Base-by-base conservation (phyloP, 2,797 vertebrate genomes). In the Buceros bicornis region DNA sequence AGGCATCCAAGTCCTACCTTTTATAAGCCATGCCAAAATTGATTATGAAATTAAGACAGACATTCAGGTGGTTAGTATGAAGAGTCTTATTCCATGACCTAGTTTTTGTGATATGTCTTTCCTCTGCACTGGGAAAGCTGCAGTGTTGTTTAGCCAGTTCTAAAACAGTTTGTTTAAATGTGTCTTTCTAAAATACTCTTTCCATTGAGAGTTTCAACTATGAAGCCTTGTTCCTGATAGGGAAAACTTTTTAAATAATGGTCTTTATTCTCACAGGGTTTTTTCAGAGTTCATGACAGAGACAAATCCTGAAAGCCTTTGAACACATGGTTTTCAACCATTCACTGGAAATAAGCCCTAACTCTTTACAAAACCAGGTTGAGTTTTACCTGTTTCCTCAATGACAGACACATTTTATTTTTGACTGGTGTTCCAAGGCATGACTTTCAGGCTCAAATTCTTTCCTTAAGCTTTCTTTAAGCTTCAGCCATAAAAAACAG, bases 341-440 rank as follows among this genome's bases (percentile, higher is more conserved):
- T 45, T 78, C 14, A 5, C 53, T 61, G 61, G 45, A 87, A 89
- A 87, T 22, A 31, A 42, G 13, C 56, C 29, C 40, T 6, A 26
- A 79, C 21, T 31, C 54, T 83, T 83, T 48, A 67, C 29, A 65
- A 47, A 76, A 50, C 0, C 7, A 26, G 48, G 22, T 56, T 35
- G 76, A 78, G 28, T 21, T 90, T 62, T 73, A 58, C 43, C 56
- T 74, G 45, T 70, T 77, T 94, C 43, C 79, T 70, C 71, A 66
- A 20, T 57, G 71, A 71, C 86, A 95, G 67, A 2, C 19, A n/a
- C 3, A 0, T 60, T 87, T 82, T 71, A 69, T 33, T 91, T 93
- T 45, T 83, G 64, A 61, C 29, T 85, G 64, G 51, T 90, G 61
- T 71, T 96, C 72, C 56, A 31, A 85, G 76, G 90, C 74, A n/a